Evolutionary conservation across 1,140 invertebrate genomes (phyloP), one percentile per base, ranked within the genome.

Genomic region (Brachionus paranguensis): DNA sequence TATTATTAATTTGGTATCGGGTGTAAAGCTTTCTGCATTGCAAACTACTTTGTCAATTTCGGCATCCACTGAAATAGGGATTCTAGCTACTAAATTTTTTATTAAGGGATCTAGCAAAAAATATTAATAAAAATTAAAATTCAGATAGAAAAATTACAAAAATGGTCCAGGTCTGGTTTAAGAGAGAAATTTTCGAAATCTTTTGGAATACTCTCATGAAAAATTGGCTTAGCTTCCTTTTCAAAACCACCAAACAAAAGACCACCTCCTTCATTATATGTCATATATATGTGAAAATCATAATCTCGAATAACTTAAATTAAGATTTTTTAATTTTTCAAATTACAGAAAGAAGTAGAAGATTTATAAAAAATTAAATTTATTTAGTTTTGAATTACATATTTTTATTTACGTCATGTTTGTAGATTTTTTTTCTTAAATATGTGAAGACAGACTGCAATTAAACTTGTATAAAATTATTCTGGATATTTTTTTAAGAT

Each of bases 11-110:
- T 89, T 89, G 68, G 91, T 91, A 87, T 92, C 92, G 3, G 94
- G 96, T 37, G 96, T 96, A 90, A 98, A 98, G 47, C 94, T 94
- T 90, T 99, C 96, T 1, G 96, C 93, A 8, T 94, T 93, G 88
- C 95, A 96, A 85, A 93, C 93, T 12, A 98, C 89, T 86, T 93
- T 92, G 86, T 96, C 92, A 11, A 92, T 90, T 33, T 93, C 92
- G 4, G 90, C 88, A 76, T 93, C 90, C 43, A 91, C 92, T 64
- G 98, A 91, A 47, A 89, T 89, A 8, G 97, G 96, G 84, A 97
- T 92, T 29, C 96, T 91, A 78, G 93, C 91, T 12, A 98, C 89
- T 86, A 97, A 91, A 87, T 95, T 92, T 87, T 96, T 93, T 1
- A 98, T 89, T 68, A 97, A 89, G 65, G 95, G 91, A 86, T 96